A percentile compares a stretch with the other conserved stretches of the same genome.
phyloP scores from a whole-genome alignment of 2,113 vertebrate genomes.

The rabbit (Oryctolagus cuniculus) region DNA sequence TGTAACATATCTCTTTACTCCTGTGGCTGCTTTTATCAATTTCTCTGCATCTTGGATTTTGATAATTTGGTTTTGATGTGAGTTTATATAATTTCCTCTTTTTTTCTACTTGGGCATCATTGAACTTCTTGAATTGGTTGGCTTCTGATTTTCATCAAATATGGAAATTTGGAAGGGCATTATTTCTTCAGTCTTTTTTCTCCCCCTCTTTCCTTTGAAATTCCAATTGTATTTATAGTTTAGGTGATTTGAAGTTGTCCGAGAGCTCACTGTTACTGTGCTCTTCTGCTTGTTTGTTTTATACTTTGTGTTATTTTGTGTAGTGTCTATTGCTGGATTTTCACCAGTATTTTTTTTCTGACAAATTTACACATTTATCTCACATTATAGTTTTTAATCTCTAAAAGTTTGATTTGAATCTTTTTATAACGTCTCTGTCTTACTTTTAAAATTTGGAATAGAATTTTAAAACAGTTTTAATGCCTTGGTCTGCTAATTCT shows the following conservation, averaged over 20 bases:
- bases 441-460: not conserved
- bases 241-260: not conserved
- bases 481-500: not conserved
- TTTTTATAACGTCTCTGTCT: not conserved
- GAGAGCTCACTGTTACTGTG: not conserved
- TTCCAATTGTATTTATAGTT: not conserved
- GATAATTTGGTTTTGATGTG: not conserved
- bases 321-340: not conserved
- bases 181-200: not conserved
- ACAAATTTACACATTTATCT: not conserved
- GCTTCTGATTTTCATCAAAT: not conserved
- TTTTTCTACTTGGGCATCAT: not conserved
- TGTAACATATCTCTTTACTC: not conserved
- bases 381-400: conserved; percentile 33
- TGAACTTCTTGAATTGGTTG: not conserved
- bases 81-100: not conserved
- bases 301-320: not conserved
- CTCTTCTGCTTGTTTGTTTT: not conserved
- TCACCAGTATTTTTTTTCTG: not conserved
- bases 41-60: not conserved
- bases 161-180: not conserved
- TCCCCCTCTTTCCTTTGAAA: not conserved
- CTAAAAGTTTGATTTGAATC: not conserved
- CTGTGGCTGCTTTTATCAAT: not conserved
- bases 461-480: not conserved